phyloP scores from a whole-genome alignment of 2,888 invertebrate genomes.

The Therioaphis trifolii region DNA sequence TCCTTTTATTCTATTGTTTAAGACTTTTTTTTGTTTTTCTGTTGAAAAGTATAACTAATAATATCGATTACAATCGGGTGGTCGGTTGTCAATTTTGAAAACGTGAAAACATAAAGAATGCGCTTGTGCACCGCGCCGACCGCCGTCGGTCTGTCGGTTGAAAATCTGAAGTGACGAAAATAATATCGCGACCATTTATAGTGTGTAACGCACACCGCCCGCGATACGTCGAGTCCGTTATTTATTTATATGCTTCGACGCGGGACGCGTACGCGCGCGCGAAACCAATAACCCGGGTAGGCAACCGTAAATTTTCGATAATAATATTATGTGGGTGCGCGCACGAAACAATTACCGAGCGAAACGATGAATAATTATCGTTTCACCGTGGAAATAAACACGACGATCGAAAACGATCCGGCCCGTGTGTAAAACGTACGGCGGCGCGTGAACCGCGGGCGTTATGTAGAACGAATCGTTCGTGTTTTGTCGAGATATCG shows the following conservation, averaged over 20 bases:
- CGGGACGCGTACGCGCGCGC: slow-evolving; percentile 2
- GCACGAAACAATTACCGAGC: not conserved
- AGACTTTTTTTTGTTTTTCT: no score
- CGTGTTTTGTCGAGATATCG: no score
- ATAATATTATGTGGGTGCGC: not conserved
- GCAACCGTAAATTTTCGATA: slow-evolving; percentile 26
- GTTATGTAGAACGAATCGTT: no score
- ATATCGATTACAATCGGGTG: no score
- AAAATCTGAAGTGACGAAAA: slow-evolving; percentile 11
- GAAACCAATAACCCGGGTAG: slow-evolving; percentile 28
- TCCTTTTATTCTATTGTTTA: no score
- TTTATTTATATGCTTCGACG: not conserved
- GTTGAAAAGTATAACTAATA: no score
- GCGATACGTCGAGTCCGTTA: not conserved
- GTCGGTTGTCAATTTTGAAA: no score
- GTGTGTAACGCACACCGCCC: no score
- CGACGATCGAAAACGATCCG: not conserved
- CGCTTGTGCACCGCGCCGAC: not conserved
- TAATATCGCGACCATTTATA: no score
- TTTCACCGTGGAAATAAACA: not conserved
- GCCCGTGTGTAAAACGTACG: not conserved
- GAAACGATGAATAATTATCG: slow-evolving; percentile 22
- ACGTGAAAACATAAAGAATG: no score
- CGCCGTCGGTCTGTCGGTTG: slow-evolving; percentile 19
- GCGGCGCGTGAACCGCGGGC: not conserved